Conservation (phyloP, 2,797 vertebrate genomes). For the Pseudotriccus pelzelni region DNA sequence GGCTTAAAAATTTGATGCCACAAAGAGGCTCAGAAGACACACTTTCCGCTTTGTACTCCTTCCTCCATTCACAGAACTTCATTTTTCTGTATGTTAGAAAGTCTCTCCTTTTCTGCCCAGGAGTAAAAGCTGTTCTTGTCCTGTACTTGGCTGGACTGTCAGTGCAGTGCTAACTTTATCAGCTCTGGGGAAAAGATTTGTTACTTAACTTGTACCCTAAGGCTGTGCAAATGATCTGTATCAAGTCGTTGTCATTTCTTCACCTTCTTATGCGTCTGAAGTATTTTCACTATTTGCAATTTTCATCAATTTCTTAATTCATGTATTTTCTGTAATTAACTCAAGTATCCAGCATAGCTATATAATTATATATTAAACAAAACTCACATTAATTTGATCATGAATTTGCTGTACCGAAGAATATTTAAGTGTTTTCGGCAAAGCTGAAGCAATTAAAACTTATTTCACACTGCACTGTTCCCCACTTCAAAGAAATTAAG, state of each 20-base stretch:
- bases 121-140: not conserved
- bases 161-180: not conserved
- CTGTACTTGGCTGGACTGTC: not conserved
- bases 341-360: not conserved
- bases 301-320: conserved; percentile 41
- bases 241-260: not conserved
- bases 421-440: not conserved
- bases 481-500: not conserved
- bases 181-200: conserved; percentile 3
- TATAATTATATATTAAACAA: conserved; percentile 36
- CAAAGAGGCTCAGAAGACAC: not conserved
- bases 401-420: not conserved
- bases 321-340: conserved; percentile 51
- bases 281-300: conserved; percentile 30
- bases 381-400: not conserved
- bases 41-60: not conserved
- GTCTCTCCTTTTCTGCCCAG: not conserved
- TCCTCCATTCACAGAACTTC: not conserved
- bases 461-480: not conserved
- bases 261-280: not conserved
- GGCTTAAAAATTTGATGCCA: not conserved
- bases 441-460: not conserved
- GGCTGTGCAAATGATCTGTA: conserved; percentile 10
- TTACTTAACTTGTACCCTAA: not conserved
- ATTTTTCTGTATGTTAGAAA: not conserved